Conservation (phyloP, 2,797 vertebrate genomes). For the Ctenochaetus hawaiiensis region DNA sequence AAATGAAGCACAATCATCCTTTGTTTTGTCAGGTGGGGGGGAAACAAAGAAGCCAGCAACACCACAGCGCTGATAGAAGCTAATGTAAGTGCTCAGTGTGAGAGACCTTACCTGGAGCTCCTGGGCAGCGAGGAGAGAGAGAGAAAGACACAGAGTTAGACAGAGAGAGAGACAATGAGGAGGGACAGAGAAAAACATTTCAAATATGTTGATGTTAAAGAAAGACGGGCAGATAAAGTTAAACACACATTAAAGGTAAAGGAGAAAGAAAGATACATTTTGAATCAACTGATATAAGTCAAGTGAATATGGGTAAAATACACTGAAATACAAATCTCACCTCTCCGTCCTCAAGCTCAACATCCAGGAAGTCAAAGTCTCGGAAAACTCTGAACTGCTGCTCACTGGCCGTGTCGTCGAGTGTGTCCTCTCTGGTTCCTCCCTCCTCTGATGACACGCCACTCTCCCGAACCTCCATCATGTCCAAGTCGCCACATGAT, state of each 20-base stretch:
- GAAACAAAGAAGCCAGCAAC: slow-evolving; percentile 65
- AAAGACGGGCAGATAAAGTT: slow-evolving; percentile 18
- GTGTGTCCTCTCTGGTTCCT: slow-evolving; percentile 91
- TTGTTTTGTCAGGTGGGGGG: slow-evolving; percentile 25
- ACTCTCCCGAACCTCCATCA: slow-evolving; percentile 96
- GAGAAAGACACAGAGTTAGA: slow-evolving; percentile 81
- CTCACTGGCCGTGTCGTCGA: slow-evolving; percentile 97
- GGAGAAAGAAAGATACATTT: slow-evolving; percentile 5
- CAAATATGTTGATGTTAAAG: slow-evolving; percentile 51
- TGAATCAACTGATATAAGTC: background rate
- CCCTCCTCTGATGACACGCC: slow-evolving; percentile 98
- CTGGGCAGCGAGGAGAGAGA: slow-evolving; percentile 91
- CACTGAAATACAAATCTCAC: slow-evolving; percentile 75
- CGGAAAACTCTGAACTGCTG: slow-evolving; percentile 98
- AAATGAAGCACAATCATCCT: slow-evolving; percentile 60
- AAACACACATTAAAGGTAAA: slow-evolving; percentile 27
- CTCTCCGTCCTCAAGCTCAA: slow-evolving; percentile 99
- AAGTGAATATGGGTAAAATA: background rate
- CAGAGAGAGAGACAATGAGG: slow-evolving; percentile 62
- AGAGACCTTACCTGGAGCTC: slow-evolving; percentile 97
- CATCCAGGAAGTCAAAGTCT: slow-evolving; percentile 98
- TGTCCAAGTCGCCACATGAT: slow-evolving; percentile 97
- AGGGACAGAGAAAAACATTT: slow-evolving; percentile 67
- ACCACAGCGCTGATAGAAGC: slow-evolving; percentile 73
- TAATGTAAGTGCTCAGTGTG: slow-evolving; percentile 68